These are phyloP conservation scores for Pyralis farinalis DNA, from an alignment of 2,888 invertebrate species.

Conservation along the genomic window DNA sequence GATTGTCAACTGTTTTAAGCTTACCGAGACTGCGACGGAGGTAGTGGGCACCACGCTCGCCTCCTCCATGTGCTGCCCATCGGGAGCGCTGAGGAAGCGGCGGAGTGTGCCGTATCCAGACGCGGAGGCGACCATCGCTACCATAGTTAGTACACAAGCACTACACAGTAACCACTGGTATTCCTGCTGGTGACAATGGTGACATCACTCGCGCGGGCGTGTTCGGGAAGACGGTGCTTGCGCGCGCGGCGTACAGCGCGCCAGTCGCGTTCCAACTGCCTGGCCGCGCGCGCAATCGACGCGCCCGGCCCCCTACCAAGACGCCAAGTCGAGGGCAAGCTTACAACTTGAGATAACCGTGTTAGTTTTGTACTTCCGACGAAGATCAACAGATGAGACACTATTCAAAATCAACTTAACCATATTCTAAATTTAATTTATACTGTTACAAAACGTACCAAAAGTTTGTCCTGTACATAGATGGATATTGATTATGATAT, in stretches of 20 bases:
- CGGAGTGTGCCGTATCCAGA: conserved; percentile 76
- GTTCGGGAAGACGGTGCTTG: conserved; percentile 27
- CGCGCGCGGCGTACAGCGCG: conserved; percentile 58
- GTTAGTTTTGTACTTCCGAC: conserved; percentile 37
- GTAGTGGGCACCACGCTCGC: conserved; percentile 55
- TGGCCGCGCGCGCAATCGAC: conserved; percentile 26
- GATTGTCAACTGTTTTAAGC: conserved; percentile 17
- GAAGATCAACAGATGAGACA: not conserved
- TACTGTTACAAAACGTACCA: too few relatives aligned
- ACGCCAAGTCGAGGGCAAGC: conserved; percentile 27
- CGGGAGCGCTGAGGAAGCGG: conserved; percentile 73
- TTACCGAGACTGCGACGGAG: conserved; percentile 75
- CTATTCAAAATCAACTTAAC: too few relatives aligned
- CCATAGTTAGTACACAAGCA: conserved; percentile 60
- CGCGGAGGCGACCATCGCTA: conserved; percentile 76
- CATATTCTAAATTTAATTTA: too few relatives aligned
- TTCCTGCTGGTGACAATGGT: conserved; percentile 51
- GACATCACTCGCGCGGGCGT: conserved; percentile 62
- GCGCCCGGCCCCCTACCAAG: conserved; percentile 48
- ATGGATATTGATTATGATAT: too few relatives aligned
- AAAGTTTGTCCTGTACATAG: too few relatives aligned
- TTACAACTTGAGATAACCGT: conserved; percentile 46
- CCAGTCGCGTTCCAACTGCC: conserved; percentile 50
- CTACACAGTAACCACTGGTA: conserved; percentile 49
- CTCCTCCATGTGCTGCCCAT: conserved; percentile 53